These are phyloP conservation scores for Chymomyza amoena DNA, from an alignment of 2,888 invertebrate genomes.

Conservation along the genomic window DNA sequence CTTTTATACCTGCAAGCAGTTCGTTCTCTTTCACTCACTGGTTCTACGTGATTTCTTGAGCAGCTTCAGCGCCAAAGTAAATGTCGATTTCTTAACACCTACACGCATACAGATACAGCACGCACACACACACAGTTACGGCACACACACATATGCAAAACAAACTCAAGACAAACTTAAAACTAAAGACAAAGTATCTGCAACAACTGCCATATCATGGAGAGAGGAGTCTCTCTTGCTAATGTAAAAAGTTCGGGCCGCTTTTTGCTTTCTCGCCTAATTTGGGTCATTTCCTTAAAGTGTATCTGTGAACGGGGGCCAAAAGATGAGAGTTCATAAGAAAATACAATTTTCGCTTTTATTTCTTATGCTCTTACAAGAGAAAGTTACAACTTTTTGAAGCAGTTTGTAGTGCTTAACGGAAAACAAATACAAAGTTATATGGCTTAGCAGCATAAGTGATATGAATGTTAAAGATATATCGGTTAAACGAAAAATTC, in stretches of 20 bases:
- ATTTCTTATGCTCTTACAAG: constrained; percentile 34
- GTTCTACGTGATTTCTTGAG: constrained; percentile 54
- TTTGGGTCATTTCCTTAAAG: constrained; percentile 74
- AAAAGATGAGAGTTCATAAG: constrained; percentile 23
- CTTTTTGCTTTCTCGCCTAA: constrained; percentile 39
- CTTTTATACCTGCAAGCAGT: not conserved
- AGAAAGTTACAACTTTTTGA: constrained; percentile 46
- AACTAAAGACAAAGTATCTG: constrained; percentile 57
- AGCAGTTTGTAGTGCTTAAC: not conserved
- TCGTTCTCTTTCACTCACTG: not conserved
- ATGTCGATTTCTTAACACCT: constrained; percentile 62
- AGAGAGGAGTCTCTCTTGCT: constrained; percentile 45
- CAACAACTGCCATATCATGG: not conserved
- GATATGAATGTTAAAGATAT: not conserved
- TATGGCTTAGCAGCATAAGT: not conserved
- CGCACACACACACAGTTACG: not conserved
- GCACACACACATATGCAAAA: not conserved
- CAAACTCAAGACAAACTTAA: not conserved
- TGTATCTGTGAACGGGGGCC: constrained; percentile 20
- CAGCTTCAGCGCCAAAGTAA: constrained; percentile 23
- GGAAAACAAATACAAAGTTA: not conserved
- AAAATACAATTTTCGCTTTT: constrained; percentile 12
- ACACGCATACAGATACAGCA: constrained; percentile 20
- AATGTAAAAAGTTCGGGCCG: constrained; percentile 58
- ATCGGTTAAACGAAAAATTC: not conserved